Evolutionary conservation across 2,888 invertebrate genomes (phyloP), one percentile per base, ranked within the genome.

Genomic region (Dione vanillae): DNA sequence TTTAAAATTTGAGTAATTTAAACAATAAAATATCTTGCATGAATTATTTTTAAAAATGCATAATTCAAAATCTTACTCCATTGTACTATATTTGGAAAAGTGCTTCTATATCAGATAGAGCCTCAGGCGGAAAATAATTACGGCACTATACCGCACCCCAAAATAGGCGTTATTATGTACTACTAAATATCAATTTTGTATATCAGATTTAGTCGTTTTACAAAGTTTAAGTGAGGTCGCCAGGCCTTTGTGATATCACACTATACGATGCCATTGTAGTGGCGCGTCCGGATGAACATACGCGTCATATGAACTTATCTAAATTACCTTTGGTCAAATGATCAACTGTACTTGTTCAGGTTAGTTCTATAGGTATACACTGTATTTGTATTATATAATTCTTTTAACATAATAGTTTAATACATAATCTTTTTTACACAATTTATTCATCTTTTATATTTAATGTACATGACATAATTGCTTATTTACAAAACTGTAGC

Each of bases 61-160:
- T 64, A 49, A 37, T 64, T 37, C 37, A 49, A 37, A 64, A 47
- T 49, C 49, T 49, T 64, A 64, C 64, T 64, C 16, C 49, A 64
- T 64, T 49, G 64, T 64, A 64, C 64, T 64, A 40, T 49, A 49
- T 64, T 64, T 64, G 64, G 64, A 47, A 64, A 49, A 64, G 54
- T 54, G 68, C 61, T 54, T 19, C 68, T 64, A 61, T 69, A 69
- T 69, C 68, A 45, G 68, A 69, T 69, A 69, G 54, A 62, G 54
- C 64, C 67, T 54, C 37, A 56, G 62, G 54, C 62, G 56, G 56
- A 64, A 62, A 45, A 45, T 69, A 69, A 69, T 69, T 54, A 69
- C 45, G 51, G 35, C 11, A 20, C 51, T 37, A 54, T 56, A 45
- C 52, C 62, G 40, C 62, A 43, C 19, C n/a, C 62, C 45, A 64